These are phyloP conservation scores for Periophthalmus modestus DNA, from an alignment of 2,113 vertebrate species.

Conservation along the genomic window DNA sequence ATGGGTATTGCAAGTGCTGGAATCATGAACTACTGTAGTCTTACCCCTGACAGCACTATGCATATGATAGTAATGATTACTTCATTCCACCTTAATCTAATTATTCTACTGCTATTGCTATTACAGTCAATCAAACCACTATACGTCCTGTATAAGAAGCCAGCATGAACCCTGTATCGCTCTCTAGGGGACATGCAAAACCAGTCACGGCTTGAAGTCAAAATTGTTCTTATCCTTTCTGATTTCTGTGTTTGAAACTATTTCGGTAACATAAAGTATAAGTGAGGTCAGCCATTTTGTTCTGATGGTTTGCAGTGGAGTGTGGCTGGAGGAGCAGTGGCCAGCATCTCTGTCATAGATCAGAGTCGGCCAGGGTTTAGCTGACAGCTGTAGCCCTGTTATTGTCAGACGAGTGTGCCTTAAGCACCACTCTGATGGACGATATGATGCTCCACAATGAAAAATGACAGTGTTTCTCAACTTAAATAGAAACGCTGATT, in stretches of 20 bases:
- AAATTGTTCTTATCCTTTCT: not conserved
- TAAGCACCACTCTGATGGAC: conserved; percentile 51
- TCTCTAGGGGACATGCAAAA: not conserved
- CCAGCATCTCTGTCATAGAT: conserved; percentile 44
- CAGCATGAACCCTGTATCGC: not conserved
- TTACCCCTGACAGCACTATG: not conserved
- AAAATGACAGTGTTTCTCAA: conserved; percentile 42
- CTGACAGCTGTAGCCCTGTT: conserved; percentile 57
- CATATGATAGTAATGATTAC: not conserved
- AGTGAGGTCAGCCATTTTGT: conserved; percentile 5
- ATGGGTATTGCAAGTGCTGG: not conserved
- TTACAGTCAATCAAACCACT: not conserved
- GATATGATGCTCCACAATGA: conserved; percentile 49
- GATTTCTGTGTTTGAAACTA: not conserved
- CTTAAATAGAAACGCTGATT: conserved; percentile 39
- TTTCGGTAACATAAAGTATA: conserved; percentile 8
- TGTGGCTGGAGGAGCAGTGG: conserved; percentile 12
- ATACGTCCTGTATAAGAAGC: not conserved
- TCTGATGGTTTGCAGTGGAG: conserved; percentile 39
- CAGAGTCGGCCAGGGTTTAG: conserved; percentile 39
- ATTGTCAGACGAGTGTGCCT: conserved; percentile 59
- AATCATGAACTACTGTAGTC: not conserved
- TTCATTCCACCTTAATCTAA: not conserved
- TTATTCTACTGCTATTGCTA: not conserved
- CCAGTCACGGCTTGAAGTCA: not conserved